phyloP scores from a whole-genome alignment of 2,888 invertebrate genomes.

The Nasonia oneida region DNA sequence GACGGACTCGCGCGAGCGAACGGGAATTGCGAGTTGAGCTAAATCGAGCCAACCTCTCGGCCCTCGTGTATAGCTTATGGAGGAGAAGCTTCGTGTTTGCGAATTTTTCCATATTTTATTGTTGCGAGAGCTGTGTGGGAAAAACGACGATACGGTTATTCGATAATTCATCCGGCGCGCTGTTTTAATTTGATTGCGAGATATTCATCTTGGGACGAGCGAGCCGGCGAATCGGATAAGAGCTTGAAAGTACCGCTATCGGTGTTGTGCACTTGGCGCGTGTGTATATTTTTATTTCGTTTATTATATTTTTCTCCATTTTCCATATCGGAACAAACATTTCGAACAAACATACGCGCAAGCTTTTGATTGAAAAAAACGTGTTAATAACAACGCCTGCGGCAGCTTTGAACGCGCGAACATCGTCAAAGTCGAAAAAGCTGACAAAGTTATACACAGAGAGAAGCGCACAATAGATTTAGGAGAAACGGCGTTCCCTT shows the following conservation, averaged over 20 bases:
- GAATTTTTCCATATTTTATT: constrained; percentile 38
- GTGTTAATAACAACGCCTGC: not conserved
- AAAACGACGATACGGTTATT: not conserved
- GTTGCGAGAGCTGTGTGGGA: not conserved
- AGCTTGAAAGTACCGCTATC: not conserved
- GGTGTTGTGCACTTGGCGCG: not conserved
- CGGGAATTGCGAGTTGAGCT: constrained; percentile 18
- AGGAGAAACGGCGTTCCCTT: not conserved
- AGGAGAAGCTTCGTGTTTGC: not conserved
- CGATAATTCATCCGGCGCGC: not conserved
- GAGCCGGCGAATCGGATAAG: not conserved
- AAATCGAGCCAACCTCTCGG: constrained; percentile 42
- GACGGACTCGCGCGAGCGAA: not conserved
- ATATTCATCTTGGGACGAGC: not conserved
- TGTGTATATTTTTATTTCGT: not conserved
- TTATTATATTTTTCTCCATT: not conserved
- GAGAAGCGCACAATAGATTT: constrained; percentile 9
- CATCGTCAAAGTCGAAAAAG: not conserved
- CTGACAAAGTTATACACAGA: not conserved
- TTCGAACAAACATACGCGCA: too few relatives aligned
- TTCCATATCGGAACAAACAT: too few relatives aligned
- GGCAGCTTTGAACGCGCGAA: not conserved
- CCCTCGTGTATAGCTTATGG: constrained; percentile 5
- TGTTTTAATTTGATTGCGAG: constrained; percentile 9
- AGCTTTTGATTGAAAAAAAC: too few relatives aligned